These are phyloP conservation scores for Epinephelus lanceolatus DNA, from an alignment of 2,113 vertebrate genomes.

Conservation along the genomic window DNA sequence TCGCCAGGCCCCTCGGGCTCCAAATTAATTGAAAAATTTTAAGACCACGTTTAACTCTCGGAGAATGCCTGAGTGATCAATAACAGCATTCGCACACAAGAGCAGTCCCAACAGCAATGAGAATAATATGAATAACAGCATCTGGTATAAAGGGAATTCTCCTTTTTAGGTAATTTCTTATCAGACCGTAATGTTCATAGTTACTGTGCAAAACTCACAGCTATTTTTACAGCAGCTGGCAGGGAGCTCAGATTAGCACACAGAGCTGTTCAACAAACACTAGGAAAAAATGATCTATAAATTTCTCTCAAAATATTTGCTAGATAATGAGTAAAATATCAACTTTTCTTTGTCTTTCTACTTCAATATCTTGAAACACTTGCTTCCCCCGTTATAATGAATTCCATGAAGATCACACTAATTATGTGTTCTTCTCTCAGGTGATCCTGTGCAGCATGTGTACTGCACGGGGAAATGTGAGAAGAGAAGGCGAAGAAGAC, in stretches of 20 bases:
- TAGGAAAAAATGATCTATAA: slow-evolving; percentile 14
- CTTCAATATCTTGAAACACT: slow-evolving; percentile 11
- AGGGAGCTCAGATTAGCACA: slow-evolving; percentile 44
- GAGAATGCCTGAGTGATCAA: slow-evolving; percentile 46
- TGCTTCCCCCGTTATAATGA: slow-evolving; percentile 46
- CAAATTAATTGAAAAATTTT: slow-evolving; percentile 67
- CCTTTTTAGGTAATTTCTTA: slow-evolving; percentile 9
- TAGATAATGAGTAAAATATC: slow-evolving; percentile 40
- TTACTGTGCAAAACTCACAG: slow-evolving; percentile 23
- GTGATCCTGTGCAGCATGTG: slow-evolving; percentile 53
- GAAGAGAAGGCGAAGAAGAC: slow-evolving; percentile 30
- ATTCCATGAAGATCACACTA: slow-evolving; percentile 38
- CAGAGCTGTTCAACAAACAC: slow-evolving; percentile 37
- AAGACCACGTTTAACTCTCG: slow-evolving; percentile 42
- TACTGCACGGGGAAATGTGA: slow-evolving; percentile 16
- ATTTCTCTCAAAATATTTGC: slow-evolving; percentile 30
- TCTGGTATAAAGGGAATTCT: slow-evolving; percentile 1
- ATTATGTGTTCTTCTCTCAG: slow-evolving; percentile 61
- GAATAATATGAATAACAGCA: slow-evolving; percentile 8
- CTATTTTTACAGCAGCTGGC: slow-evolving; percentile 53
- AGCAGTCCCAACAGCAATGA: slow-evolving; percentile 9
- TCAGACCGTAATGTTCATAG: slow-evolving; percentile 14
- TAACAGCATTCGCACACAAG: slow-evolving; percentile 32
- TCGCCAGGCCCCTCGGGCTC: slow-evolving; percentile 39
- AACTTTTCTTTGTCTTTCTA: slow-evolving; percentile 26